Percentiles rank a stretch among this genome's conserved stretches.
Evolutionary conservation across 2,888 invertebrate species (phyloP).

Genomic region (Xiphydria camelus): DNA sequence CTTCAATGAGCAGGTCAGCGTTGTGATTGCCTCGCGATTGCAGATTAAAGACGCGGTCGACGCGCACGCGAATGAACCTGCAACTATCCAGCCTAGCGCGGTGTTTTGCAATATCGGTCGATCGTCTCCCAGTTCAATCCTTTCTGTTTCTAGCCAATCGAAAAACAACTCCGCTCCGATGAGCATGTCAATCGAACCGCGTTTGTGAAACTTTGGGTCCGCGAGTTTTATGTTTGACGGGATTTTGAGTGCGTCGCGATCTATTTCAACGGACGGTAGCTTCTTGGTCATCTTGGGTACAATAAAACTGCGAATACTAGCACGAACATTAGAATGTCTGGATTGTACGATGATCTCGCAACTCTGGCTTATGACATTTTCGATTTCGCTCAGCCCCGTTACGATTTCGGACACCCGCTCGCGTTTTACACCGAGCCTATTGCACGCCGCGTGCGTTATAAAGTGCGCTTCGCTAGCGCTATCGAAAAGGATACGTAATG

Average conservation of each 20-base stretch:
- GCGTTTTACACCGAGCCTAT: no score
- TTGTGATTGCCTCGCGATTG: not conserved
- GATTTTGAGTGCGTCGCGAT: no score
- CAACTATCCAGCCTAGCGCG: constrained; percentile 13
- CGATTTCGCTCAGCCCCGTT: no score
- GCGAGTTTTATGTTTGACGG: no score
- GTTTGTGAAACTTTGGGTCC: not conserved
- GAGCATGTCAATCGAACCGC: not conserved
- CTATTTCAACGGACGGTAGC: no score
- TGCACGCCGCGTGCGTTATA: no score
- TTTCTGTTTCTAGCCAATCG: not conserved
- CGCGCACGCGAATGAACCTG: constrained; percentile 1
- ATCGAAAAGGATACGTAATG: no score
- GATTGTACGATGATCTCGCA: constrained; percentile 3
- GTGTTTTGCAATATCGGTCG: constrained; percentile 11
- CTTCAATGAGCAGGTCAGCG: not conserved
- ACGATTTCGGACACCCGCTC: no score
- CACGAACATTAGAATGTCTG: constrained; percentile 1
- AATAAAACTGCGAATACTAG: not conserved
- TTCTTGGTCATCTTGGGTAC: no score
- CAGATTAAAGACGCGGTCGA: no score
- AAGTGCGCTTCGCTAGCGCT: no score
- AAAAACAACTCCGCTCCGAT: not conserved
- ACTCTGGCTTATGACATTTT: no score
- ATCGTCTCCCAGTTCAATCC: constrained; percentile 6